Base-by-base conservation (phyloP, 1,140 invertebrate genomes). In the Solen grandis region DNA sequence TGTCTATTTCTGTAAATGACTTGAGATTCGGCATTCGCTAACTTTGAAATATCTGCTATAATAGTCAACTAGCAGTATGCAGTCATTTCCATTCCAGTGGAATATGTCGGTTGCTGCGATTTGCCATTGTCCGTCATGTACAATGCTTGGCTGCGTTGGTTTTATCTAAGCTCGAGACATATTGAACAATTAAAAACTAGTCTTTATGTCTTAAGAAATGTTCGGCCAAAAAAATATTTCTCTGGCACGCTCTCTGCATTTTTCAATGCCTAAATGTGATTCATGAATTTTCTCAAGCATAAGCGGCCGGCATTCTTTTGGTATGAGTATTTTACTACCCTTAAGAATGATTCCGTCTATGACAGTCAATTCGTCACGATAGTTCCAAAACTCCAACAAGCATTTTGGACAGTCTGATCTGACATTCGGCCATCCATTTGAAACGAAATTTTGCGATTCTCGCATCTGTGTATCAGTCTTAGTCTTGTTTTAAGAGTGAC, bases 201-300 rank as follows among this genome's bases (percentile, higher is more conserved):
- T 22, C 77, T 35, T 63, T 25, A 85, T 81, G 10, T 84, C 77
- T n/a, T 14, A 22, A 29, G 74, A 69, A 77, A 82, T 76, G n/a
- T 65, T 29, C 5, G 73, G 73, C 81, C 81, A 77, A 70, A 69
- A 82, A 35, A 77, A 19, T 0, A 66, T n/a, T 29, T 72, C 57
- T 13, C 73, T 22, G 0, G 81, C 81, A 52, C 81, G 35, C 5
- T 25, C 41, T 27, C 60, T 29, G 46, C 72, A 77, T 52, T 65
- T 77, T 50, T 82, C 62, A n/a, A 46, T 50, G 16, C 81, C 81
- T 8, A 83, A 35, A 29, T 83, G 81, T 19, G 52, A 33, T 22
- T 31, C 8, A 52, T 83, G 75, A 16, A 83, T 16, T 10, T n/a
- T 36, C 1, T 62, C 55, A 33, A 68, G 22, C 60, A 76, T 75